These are phyloP conservation scores for Nomada ruficornis DNA, from an alignment of 2,888 invertebrate species.

Conservation along the genomic window DNA sequence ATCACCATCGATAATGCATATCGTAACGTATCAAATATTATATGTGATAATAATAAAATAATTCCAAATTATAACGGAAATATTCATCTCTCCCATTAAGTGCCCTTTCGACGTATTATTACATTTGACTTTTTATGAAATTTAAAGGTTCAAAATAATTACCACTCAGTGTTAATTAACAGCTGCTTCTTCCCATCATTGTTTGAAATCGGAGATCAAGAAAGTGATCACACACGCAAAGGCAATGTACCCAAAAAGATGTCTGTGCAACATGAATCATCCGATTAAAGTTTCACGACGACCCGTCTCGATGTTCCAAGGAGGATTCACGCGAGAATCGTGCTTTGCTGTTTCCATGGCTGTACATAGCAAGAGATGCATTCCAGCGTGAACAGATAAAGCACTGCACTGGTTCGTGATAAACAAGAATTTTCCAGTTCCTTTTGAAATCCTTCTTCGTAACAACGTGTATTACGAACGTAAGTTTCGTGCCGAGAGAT, in stretches of 20 bases:
- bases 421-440: constrained; percentile 20
- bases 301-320: constrained; percentile 15
- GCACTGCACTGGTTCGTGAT: background rate
- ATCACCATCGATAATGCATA: too few species aligned
- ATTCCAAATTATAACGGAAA: background rate
- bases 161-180: too few species aligned
- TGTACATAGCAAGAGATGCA: constrained; percentile 12
- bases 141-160: too few species aligned
- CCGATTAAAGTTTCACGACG: constrained; percentile 21
- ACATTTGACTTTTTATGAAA: too few species aligned
- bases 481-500: background rate
- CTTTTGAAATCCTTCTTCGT: background rate
- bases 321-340: constrained; percentile 23
- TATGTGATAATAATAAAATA: background rate
- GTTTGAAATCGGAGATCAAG: background rate
- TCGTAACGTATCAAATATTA: background rate
- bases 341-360: background rate
- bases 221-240: background rate
- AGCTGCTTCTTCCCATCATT: too few species aligned
- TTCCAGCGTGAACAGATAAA: constrained; percentile 26
- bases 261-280: constrained; percentile 13
- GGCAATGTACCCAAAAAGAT: background rate
- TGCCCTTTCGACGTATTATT: background rate
- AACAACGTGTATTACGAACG: background rate
- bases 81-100: background rate